A percentile compares a stretch with the other conserved stretches of the same genome.
Conservation (phyloP, 2,888 invertebrate species). For the Lochmaea crataegi region DNA sequence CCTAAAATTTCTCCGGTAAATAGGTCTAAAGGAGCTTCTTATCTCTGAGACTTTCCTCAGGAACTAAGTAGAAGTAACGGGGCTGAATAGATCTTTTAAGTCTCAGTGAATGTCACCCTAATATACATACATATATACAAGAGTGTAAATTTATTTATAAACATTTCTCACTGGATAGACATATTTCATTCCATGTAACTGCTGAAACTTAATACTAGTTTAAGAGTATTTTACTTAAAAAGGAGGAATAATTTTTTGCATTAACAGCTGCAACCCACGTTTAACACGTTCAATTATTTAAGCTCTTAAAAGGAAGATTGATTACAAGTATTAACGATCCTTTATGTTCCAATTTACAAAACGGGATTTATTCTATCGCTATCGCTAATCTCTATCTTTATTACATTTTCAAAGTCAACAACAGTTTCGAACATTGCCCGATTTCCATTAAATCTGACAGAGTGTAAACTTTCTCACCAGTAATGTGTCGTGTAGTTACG, state of each 20-base stretch:
- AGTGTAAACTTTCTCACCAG: not conserved
- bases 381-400: conserved; percentile 2
- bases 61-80: too few relatives aligned
- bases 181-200: too few relatives aligned
- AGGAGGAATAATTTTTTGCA: not conserved
- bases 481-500: not conserved
- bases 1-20: too few relatives aligned
- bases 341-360: not conserved
- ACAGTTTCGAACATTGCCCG: not conserved
- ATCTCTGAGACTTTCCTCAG: too few relatives aligned
- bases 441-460: not conserved
- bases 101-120: too few relatives aligned
- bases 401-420: not conserved
- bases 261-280: not conserved
- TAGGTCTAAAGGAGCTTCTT: too few relatives aligned
- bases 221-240: too few relatives aligned
- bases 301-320: not conserved
- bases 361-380: not conserved
- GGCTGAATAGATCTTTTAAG: too few relatives aligned
- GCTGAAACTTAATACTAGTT: too few relatives aligned
- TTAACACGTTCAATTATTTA: not conserved
- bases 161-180: too few relatives aligned
- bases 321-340: conserved; percentile 2
- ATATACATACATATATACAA: too few relatives aligned
- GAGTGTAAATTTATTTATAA: too few relatives aligned